Conservation (phyloP, 2,888 invertebrate species). For the Sinodicranocentrus sp. region DNA sequence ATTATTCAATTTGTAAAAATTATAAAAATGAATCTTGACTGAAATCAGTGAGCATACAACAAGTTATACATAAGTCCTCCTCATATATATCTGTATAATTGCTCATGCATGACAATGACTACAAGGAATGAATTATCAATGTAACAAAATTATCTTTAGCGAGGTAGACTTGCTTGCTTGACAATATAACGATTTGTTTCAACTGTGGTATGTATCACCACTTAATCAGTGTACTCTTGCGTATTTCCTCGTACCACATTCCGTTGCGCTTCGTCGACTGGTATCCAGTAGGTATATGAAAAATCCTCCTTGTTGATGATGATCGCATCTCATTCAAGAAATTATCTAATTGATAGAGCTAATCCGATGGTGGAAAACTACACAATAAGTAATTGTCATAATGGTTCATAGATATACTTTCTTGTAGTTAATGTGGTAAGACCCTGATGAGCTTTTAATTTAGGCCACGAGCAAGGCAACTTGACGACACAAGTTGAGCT, state of each 20-base stretch:
- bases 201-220: constrained; percentile 7
- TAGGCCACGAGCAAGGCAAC: constrained; percentile 38
- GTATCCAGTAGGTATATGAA: too few species aligned
- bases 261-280: background rate
- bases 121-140: background rate
- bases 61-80: background rate
- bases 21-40: too few species aligned
- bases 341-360: background rate
- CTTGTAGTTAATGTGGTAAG: constrained; percentile 3
- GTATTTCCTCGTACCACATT: constrained; percentile 22
- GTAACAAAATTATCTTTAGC: background rate
- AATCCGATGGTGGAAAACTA: background rate
- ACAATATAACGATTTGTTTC: constrained; percentile 13
- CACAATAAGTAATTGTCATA: background rate
- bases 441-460: constrained; percentile 37
- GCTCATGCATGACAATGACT: constrained; percentile 10
- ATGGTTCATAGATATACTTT: background rate
- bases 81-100: background rate
- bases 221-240: constrained; percentile 21
- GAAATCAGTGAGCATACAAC: too few species aligned
- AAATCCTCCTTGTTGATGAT: constrained; percentile 3
- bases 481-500: background rate
- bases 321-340: background rate
- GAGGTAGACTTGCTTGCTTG: too few species aligned
- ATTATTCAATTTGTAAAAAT: constrained; percentile 14